Percentiles rank a stretch among this genome's conserved stretches.
phyloP scores from a whole-genome alignment of 2,888 invertebrate species.

The Agelastica alni region DNA sequence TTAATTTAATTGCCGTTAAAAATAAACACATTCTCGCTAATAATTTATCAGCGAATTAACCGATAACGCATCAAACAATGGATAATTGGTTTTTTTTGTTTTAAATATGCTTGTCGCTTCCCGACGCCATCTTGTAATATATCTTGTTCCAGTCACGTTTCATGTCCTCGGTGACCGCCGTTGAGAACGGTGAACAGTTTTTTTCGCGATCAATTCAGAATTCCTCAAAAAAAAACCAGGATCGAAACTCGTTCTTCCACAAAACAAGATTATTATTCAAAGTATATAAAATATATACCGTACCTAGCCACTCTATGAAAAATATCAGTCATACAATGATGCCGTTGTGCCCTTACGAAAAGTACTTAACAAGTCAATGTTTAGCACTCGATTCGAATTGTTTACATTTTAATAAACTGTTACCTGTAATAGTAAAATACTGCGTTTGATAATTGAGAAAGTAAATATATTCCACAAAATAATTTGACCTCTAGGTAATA shows the following conservation, averaged over 20 bases:
- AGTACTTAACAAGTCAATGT: no score
- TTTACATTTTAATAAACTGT: no score
- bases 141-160: constrained; percentile 21
- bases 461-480: no score
- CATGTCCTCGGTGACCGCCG: constrained; percentile 19
- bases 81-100: constrained; percentile 3
- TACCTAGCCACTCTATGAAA: constrained; percentile 34
- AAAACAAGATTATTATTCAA: constrained; percentile 35
- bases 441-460: no score
- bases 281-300: constrained; percentile 31
- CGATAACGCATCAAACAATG: constrained; percentile 7
- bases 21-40: constrained; percentile 11
- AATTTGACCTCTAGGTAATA: no score
- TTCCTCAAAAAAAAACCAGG: constrained; percentile 24
- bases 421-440: no score
- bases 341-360: no score
- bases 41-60: constrained; percentile 10
- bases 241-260: constrained; percentile 34
- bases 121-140: constrained; percentile 14
- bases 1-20: constrained; percentile 23
- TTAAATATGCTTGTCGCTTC: constrained; percentile 3
- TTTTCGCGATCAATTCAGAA: constrained; percentile 24
- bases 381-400: no score
- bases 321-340: constrained; percentile 38
- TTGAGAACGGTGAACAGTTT: constrained; percentile 23